These are phyloP conservation scores for Drosophila greeni DNA, from an alignment of 2,888 invertebrate genomes.

Conservation along the genomic window DNA sequence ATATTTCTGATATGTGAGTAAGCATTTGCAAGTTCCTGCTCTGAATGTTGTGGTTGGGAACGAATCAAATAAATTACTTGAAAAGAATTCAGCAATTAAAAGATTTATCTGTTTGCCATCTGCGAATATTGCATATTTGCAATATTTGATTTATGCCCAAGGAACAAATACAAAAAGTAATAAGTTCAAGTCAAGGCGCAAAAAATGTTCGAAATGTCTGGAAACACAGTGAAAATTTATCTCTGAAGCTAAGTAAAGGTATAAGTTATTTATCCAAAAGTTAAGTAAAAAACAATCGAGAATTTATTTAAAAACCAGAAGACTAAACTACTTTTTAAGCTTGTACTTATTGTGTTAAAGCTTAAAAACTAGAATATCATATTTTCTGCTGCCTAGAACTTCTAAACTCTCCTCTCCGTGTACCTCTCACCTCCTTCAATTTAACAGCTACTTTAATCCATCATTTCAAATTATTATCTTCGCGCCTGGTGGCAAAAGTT, in stretches of 20 bases:
- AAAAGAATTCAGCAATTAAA: slow-evolving; percentile 2
- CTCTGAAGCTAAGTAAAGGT: too few species aligned
- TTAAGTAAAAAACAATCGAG: background rate
- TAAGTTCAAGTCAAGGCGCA: background rate
- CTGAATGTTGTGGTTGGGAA: background rate
- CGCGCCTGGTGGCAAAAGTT: slow-evolving; percentile 46
- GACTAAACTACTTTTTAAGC: too few species aligned
- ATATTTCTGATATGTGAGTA: slow-evolving; percentile 3
- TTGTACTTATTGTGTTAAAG: too few species aligned
- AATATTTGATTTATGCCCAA: background rate
- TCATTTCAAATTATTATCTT: slow-evolving; percentile 64
- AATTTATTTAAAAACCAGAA: background rate
- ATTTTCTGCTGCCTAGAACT: background rate
- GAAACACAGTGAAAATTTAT: background rate
- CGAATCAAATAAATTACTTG: background rate
- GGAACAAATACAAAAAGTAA: background rate
- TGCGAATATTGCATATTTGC: background rate
- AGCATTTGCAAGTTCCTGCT: background rate
- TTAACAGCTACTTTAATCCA: slow-evolving; percentile 70
- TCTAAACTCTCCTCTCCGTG: slow-evolving; percentile 4
- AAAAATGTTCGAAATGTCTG: background rate
- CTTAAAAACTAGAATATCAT: background rate
- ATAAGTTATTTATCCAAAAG: background rate
- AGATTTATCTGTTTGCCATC: slow-evolving; percentile 3
- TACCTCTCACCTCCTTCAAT: slow-evolving; percentile 54